Base-by-base conservation (phyloP, 2,113 vertebrate species). In the Stomatorhinus ivindoensis region DNA sequence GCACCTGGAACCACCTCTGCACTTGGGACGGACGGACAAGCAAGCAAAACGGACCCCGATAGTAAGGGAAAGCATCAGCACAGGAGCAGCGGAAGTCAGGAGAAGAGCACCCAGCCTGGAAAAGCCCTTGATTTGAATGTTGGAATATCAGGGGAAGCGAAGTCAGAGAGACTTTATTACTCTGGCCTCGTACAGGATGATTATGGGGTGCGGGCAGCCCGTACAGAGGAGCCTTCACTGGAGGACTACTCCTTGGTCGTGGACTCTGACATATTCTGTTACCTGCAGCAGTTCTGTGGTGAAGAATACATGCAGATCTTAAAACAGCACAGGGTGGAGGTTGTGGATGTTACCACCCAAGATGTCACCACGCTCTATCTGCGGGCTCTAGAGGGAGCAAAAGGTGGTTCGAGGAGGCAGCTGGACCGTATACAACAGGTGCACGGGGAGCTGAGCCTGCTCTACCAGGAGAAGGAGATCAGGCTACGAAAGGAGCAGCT, bases 251-350 rank as follows among this genome's bases (percentile, higher is more conserved):
- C 94, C 15, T 88, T 98, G 0, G 93, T 95, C 9, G 92, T 97
- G 93, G 97, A 98, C 89, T 94, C 86, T 0, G 97, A 97, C 89
- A 94, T 97, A 84, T 97, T 96, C 91, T 91, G 95, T 90, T 98
- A 97, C 92, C 93, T 97, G 90, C 93, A 94, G 92, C 95, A 76
- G 90, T 95, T 95, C 92, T 95, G 94, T 46, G 44, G 27, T 31
- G 91, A 92, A 0, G 90, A 96, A 85, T 97, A 97, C 91, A 91
- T 93, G 51, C 35, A 50, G 0, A 95, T 97, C 90, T 95, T 97
- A 8, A 90, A 15, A 1, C 93, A 91, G 19, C 89, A 96, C 0
- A 44, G 55, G 0, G 94, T 97, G 15, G 91, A 95, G 0, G 94
- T 94, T 80, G 94, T 97, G 90, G 96, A 97, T 4, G 61, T 94